phyloP scores from a whole-genome alignment of 2,888 invertebrate species.

The Sacculina carcini region DNA sequence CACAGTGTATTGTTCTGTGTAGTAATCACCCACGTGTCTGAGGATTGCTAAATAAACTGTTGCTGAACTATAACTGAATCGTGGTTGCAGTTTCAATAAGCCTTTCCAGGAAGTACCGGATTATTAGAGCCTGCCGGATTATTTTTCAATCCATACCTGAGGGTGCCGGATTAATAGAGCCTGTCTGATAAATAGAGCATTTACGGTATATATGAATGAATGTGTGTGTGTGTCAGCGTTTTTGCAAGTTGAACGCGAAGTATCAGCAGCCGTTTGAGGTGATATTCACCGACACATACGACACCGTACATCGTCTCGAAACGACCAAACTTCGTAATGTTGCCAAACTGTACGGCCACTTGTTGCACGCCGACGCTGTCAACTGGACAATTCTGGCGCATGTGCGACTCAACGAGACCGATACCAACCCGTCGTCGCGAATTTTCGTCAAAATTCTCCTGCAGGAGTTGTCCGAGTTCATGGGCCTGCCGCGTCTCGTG shows the following conservation, averaged over 20 bases:
- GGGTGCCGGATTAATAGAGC: no score
- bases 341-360: slow-evolving; percentile 86
- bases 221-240: no score
- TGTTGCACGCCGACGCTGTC: slow-evolving; percentile 85
- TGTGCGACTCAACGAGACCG: slow-evolving; percentile 79
- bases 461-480: slow-evolving; percentile 73
- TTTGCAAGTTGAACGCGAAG: slow-evolving; percentile 75
- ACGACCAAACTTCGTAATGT: slow-evolving; percentile 86
- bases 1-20: no score
- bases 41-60: no score
- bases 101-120: no score
- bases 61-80: no score
- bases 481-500: slow-evolving; percentile 80
- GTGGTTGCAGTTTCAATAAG: no score
- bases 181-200: no score
- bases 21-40: no score
- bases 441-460: slow-evolving; percentile 95
- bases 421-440: slow-evolving; percentile 86
- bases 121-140: no score
- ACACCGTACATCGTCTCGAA: slow-evolving; percentile 44
- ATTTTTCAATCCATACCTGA: no score
- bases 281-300: slow-evolving; percentile 82
- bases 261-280: slow-evolving; percentile 81
- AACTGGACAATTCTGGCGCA: slow-evolving; percentile 77
- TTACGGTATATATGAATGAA: no score